These are phyloP conservation scores for Coturnix japonica DNA, from an alignment of 2,113 vertebrate genomes.

Conservation along the genomic window DNA sequence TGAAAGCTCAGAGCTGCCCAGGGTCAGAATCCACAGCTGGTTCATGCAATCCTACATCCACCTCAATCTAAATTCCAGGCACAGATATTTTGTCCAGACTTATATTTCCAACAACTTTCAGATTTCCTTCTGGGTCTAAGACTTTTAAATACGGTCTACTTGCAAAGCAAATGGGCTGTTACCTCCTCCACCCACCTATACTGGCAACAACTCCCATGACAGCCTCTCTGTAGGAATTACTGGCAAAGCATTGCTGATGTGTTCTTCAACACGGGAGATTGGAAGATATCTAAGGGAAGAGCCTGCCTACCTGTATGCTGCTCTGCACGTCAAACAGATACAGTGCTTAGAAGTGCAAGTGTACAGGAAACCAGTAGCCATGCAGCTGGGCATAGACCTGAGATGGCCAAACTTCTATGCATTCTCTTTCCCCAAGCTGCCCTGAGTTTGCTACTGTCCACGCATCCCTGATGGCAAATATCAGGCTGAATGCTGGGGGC, in stretches of 20 bases:
- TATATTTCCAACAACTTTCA: neutral
- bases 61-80: neutral
- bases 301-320: neutral
- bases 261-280: neutral
- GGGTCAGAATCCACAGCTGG: neutral
- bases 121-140: neutral
- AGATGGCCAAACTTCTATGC: neutral
- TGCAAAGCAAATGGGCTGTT: neutral
- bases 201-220: neutral
- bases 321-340: neutral
- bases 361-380: neutral
- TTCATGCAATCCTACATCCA: neutral
- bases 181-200: neutral
- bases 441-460: neutral
- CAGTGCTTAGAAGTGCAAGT: slow-evolving; percentile 17
- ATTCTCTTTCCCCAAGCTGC: neutral
- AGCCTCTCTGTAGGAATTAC: neutral
- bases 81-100: neutral
- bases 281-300: neutral
- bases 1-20: neutral
- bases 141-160: neutral
- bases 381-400: neutral
- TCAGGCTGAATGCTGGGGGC: neutral
- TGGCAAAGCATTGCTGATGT: neutral
- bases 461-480: neutral